Conservation (phyloP, 2,113 vertebrate species). For the Corythornis cristatus region DNA sequence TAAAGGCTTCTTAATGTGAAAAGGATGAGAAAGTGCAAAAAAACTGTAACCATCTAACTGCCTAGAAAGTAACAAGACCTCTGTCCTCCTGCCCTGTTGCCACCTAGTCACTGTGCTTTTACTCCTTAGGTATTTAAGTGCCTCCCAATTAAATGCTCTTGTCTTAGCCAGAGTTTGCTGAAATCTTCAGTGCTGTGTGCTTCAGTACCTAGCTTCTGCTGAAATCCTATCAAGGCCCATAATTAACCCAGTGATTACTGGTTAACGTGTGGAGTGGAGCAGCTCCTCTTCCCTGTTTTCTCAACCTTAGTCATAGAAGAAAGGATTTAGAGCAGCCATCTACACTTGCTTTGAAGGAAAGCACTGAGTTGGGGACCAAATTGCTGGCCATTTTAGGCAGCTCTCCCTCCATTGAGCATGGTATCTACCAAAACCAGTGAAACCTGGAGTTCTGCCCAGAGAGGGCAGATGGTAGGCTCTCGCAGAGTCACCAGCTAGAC, state of each 20-base stretch:
- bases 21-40: neutral
- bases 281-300: neutral
- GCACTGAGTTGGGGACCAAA: rapidly evolving
- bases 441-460: rapidly evolving
- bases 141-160: neutral
- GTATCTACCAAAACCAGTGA: neutral
- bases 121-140: neutral
- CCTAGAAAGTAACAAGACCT: neutral
- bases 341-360: neutral
- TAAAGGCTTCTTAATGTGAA: neutral
- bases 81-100: neutral
- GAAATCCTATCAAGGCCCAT: neutral
- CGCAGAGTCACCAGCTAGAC: neutral
- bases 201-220: neutral
- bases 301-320: neutral
- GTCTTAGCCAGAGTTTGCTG: neutral
- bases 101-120: neutral
- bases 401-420: rapidly evolving
- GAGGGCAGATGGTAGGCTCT: neutral
- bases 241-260: neutral
- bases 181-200: neutral
- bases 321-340: neutral
- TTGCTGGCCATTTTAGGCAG: neutral
- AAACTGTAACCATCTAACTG: neutral
- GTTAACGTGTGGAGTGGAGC: neutral